These are phyloP conservation scores for Clusia tigrina DNA, from an alignment of 2,888 invertebrate genomes.

Conservation along the genomic window DNA sequence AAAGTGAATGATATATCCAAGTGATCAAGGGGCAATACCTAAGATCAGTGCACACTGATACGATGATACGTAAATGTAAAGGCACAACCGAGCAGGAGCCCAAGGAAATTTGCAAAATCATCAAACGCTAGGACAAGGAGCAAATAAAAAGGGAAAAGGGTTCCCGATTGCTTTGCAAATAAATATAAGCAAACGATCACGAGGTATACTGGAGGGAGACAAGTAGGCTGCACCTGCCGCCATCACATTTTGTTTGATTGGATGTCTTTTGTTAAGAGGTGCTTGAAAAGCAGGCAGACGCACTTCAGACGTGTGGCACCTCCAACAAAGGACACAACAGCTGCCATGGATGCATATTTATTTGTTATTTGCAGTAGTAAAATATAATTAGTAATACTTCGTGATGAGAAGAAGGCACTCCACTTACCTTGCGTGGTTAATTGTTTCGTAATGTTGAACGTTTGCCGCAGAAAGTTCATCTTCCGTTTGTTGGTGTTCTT, in stretches of 20 bases:
- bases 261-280: neutral
- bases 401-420: neutral
- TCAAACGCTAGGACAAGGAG: neutral
- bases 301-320: neutral
- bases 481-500: too few relatives aligned
- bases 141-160: conserved; percentile 18
- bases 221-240: neutral
- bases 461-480: conserved; percentile 64
- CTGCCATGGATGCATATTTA: neutral
- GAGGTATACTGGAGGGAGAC: too few relatives aligned
- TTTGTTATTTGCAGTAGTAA: neutral
- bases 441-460: conserved; percentile 61
- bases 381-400: neutral
- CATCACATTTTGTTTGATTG: neutral
- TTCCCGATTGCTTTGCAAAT: conserved; percentile 8
- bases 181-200: neutral
- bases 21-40: conserved; percentile 19
- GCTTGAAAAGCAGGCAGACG: too few relatives aligned
- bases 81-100: neutral
- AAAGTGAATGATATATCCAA: neutral
- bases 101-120: conserved; percentile 13
- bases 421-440: conserved; percentile 52
- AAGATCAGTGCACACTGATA: conserved; percentile 1
- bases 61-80: neutral
- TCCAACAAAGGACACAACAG: too few relatives aligned